Percentiles rank a stretch among this genome's conserved stretches.
phyloP scores from a whole-genome alignment of 2,888 invertebrate genomes.

The Amiota minor region DNA sequence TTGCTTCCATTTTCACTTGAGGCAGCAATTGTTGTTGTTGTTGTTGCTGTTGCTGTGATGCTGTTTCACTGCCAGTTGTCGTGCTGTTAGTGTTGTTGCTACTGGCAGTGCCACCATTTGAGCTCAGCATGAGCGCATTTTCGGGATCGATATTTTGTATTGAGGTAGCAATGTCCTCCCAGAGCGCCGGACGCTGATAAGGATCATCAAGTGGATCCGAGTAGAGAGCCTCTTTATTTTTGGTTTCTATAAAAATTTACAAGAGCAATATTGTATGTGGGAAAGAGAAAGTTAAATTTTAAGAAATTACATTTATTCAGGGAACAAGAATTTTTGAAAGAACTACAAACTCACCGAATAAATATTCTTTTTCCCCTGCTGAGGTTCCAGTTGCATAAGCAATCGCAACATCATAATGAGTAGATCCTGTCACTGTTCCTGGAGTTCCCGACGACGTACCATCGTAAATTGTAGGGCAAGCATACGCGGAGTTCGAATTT shows the following conservation, averaged over 20 bases:
- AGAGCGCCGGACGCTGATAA: constrained; percentile 88
- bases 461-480: constrained; percentile 63
- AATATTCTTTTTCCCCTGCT: constrained; percentile 70
- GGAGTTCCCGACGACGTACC: constrained; percentile 44
- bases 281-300: not conserved
- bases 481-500: constrained; percentile 67
- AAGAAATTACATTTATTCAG: not conserved
- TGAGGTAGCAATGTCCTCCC: constrained; percentile 94
- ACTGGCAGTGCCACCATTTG: constrained; percentile 73
- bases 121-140: constrained; percentile 89
- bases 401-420: constrained; percentile 65
- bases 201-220: constrained; percentile 80
- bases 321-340: not conserved
- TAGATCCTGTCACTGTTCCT: constrained; percentile 30
- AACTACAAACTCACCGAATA: constrained; percentile 68
- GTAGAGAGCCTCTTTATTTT: constrained; percentile 73
- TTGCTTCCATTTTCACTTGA: constrained; percentile 87
- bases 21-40: constrained; percentile 41
- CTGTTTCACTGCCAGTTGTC: not conserved
- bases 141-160: constrained; percentile 92
- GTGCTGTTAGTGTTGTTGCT: constrained; percentile 73
- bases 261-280: not conserved
- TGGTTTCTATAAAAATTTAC: constrained; percentile 62
- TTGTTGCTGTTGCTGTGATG: constrained; percentile 16
- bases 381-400: constrained; percentile 54